Conservation (phyloP, 2,888 invertebrate genomes). For the Tinea trinotella region DNA sequence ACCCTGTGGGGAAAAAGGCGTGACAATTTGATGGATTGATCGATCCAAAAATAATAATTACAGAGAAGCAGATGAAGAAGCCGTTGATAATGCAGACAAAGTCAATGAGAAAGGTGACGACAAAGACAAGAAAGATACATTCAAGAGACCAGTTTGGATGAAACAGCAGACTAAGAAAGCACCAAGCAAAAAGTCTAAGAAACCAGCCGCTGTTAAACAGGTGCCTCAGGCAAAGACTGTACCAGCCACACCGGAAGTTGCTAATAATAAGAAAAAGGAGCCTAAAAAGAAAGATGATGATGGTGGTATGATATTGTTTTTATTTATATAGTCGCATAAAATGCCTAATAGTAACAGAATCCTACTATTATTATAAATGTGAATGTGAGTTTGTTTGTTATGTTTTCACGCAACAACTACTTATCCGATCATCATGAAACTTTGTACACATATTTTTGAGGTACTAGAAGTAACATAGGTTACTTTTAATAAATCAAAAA, state of each 20-base stretch:
- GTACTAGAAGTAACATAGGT: too few relatives aligned
- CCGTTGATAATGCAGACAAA: slow-evolving; percentile 47
- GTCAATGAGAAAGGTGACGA: slow-evolving; percentile 53
- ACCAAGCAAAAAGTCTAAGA: slow-evolving; percentile 75
- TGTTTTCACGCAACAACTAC: too few relatives aligned
- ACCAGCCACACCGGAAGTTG: slow-evolving; percentile 31
- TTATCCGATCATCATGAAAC: too few relatives aligned
- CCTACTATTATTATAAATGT: too few relatives aligned
- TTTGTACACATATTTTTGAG: too few relatives aligned
- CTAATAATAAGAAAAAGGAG: slow-evolving; percentile 33
- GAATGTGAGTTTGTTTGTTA: too few relatives aligned
- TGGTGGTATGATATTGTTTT: slow-evolving; percentile 25
- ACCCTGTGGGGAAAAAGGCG: too few relatives aligned
- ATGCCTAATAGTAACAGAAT: too few relatives aligned
- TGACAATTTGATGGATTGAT: too few relatives aligned
- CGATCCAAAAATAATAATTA: too few relatives aligned
- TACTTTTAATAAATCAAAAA: too few relatives aligned
- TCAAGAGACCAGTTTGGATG: slow-evolving; percentile 87
- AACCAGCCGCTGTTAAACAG: slow-evolving; percentile 35
- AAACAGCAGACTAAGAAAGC: slow-evolving; percentile 77
- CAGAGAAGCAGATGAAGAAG: slow-evolving; percentile 72
- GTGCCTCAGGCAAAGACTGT: slow-evolving; percentile 30
- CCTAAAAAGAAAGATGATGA: slow-evolving; percentile 58
- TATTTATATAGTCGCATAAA: too few relatives aligned
- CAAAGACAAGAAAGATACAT: slow-evolving; percentile 65